Base-by-base conservation (phyloP, 53 echinoderm and acorn worm species). In the Henricia sp. region DNA sequence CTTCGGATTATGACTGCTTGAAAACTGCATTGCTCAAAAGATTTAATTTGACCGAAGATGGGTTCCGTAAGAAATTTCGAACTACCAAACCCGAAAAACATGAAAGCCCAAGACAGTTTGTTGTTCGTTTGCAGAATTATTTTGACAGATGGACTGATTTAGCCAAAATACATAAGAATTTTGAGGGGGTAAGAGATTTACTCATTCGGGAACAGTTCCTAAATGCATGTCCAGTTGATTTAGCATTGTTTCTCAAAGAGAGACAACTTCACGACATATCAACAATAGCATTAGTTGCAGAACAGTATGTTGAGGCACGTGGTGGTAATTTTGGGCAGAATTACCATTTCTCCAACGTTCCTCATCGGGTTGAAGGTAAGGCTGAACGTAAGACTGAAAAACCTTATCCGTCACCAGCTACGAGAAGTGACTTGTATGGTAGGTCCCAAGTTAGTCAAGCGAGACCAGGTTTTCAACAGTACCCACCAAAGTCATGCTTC, bases 251-350 rank as follows among this genome's bases (percentile, higher is more conserved):
- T 24, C n/a, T 77, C 32, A 77, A 56, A 33, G 77, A 77, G 28
- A 54, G 77, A 13, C 13, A 77, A 77, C 77, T 59, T 19, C 55
- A 77, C 21, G 32, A 16, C 21, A 8, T 58, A n/a, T 8, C 25
- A 25, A 21, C 30, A n/a, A 56, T 59, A 37, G 35, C 59, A 26
- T 21, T 37, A 2, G 37, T 53, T 5, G 34, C 77, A 28, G 24
- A 77, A 37, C 77, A 77, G 55, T 77, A 77, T 27, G 33, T 59
- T 1, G 77, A 77, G 26, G 77, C 77, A 2, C 55, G 37, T 55
- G 77, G 60, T 14, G 56, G 32, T 21, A 37, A 55, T 35, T 55
- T n/a, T 24, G 23, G 48, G 48, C 6, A 46, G 6, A 14, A 46
- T 46, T 46, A 10, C 48, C 14, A 10, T 46, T 14, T 10, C 6